Conservation (phyloP, 2,113 vertebrate genomes). For the Ramphastos sulfuratus region DNA sequence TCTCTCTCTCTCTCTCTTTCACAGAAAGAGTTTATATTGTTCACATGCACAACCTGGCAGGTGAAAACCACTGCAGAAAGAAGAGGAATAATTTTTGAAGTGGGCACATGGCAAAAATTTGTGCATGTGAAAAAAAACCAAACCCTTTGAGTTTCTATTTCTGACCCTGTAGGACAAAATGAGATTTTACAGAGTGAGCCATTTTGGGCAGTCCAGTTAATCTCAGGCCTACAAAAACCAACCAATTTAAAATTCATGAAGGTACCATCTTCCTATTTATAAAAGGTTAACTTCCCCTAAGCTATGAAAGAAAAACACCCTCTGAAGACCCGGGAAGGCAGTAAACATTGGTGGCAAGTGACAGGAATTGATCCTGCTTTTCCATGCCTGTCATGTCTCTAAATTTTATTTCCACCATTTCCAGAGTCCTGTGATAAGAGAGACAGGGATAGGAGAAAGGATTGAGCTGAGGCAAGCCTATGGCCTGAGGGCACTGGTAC, state of each 20-base stretch:
- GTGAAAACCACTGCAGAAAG: not conserved
- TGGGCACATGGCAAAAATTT: not conserved
- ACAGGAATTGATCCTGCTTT: slow-evolving; percentile 85
- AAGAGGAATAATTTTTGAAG: not conserved
- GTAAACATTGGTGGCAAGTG: slow-evolving; percentile 85
- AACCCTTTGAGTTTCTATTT: not conserved
- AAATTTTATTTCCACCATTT: slow-evolving; percentile 83
- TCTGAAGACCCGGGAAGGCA: slow-evolving; percentile 78
- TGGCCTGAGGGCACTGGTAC: slow-evolving; percentile 88
- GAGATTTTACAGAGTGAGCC: not conserved
- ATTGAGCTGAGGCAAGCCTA: slow-evolving; percentile 78
- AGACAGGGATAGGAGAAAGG: slow-evolving; percentile 41
- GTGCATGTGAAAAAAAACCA: not conserved
- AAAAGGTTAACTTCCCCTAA: slow-evolving; percentile 85
- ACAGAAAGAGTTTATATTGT: not conserved
- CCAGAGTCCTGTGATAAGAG: slow-evolving; percentile 70
- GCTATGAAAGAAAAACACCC: slow-evolving; percentile 77
- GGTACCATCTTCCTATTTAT: slow-evolving; percentile 76
- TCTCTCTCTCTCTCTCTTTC: no score
- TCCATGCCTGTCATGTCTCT: slow-evolving; percentile 82
- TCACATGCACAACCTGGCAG: not conserved
- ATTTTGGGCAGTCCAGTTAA: not conserved
- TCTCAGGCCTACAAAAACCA: slow-evolving; percentile 67
- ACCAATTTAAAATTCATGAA: slow-evolving; percentile 81
- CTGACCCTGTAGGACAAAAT: not conserved